Evolutionary conservation across 1,140 invertebrate genomes (phyloP), one percentile per base, ranked within the genome.

Genomic region (Reticulitermes speratus): DNA sequence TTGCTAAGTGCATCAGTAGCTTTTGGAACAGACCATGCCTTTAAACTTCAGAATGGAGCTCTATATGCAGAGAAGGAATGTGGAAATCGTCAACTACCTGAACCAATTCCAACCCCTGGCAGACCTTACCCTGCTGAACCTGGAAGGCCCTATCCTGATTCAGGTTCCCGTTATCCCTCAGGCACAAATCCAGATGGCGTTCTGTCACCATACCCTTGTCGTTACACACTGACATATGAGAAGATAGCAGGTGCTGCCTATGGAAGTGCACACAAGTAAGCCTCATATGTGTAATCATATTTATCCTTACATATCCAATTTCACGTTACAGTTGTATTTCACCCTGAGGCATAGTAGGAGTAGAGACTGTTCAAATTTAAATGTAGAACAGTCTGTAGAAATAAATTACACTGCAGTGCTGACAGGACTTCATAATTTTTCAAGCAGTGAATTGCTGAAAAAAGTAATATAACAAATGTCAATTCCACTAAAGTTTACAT

Each of bases 31-130:
- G 90, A 90, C 19, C 90, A 89, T 55, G 90, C 91, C 12, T 90
- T 92, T 87, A 89, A 90, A 88, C 89, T 90, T 69, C 88, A 89
- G 82, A 88, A 88, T 25, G 90, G 91, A 48, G 90, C 91, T 23
- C 82, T 91, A 12, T 92, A 91, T 86, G 89, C 90, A 44, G 91
- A 92, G 87, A 89, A 90, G 59, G 89, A 91, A 75, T 92, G 91
- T 84, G 83, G 21, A 19, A 45, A 21, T 25, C 14, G 14, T 32
- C 75, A n/a, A 0, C 44, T 38, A 45, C 52, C 86, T 23, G 81
- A 38, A 21, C 21, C 86, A 48, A n/a, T 88, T 69, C 87, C 88
- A 9, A 23, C 85, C 69, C 86, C 87, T 7, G 85, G 32, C 38
- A 59, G 88, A 82, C 89, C 89, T 11, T 88, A 88, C 82, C 86